A percentile compares a stretch with the other conserved stretches of the same genome.
phyloP scores from a whole-genome alignment of 1,140 invertebrate species.

The Drosophila mauritiana region DNA sequence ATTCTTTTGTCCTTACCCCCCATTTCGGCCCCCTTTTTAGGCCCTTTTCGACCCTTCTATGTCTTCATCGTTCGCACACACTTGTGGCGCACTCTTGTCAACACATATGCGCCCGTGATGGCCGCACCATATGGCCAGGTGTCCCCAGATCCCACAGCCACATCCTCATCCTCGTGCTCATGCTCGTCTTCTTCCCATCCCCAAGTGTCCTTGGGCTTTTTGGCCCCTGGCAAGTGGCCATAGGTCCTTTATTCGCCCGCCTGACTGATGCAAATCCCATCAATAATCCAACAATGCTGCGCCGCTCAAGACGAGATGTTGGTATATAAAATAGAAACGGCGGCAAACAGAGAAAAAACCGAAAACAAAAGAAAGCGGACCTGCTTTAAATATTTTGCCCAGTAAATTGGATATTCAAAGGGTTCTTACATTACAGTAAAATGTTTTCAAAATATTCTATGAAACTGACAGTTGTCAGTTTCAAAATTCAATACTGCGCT shows the following conservation, averaged over 20 bases:
- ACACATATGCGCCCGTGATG: conserved; percentile 31
- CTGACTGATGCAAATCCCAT: conserved; percentile 46
- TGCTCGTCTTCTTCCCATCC: background rate
- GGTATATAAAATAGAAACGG: conserved; percentile 1
- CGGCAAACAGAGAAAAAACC: background rate
- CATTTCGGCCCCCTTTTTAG: background rate
- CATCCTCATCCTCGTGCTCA: background rate
- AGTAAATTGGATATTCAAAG: background rate
- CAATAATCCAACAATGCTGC: conserved; percentile 32
- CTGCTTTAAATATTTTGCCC: background rate
- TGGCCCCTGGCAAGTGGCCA: conserved; percentile 19
- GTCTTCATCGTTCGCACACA: conserved; percentile 22
- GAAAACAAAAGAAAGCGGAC: background rate
- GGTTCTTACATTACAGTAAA: no score
- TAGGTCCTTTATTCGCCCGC: conserved; percentile 1
- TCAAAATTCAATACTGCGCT: background rate
- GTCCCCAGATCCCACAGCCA: conserved; percentile 9
- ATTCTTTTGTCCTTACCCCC: background rate
- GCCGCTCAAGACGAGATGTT: conserved; percentile 2
- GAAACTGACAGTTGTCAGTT: no score
- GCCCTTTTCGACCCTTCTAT: background rate
- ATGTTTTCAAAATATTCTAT: no score
- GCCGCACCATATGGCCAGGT: conserved; percentile 19
- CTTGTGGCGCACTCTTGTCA: conserved; percentile 38
- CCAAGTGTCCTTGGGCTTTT: conserved; percentile 9